Conservation (phyloP, 2,113 vertebrate species). For the Carassius gibelio region DNA sequence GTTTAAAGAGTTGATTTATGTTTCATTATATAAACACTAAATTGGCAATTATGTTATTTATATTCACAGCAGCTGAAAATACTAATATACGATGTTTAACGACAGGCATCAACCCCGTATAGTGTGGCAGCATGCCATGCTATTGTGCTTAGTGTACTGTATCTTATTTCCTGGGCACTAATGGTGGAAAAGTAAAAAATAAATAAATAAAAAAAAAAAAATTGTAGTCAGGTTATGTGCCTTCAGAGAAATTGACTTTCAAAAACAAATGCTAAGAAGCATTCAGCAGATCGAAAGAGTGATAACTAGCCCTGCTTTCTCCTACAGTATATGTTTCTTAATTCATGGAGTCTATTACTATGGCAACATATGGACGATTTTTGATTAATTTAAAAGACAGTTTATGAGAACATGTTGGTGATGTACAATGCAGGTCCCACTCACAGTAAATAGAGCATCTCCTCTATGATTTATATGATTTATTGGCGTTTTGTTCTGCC, state of each 20-base stretch:
- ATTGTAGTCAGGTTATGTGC: neutral
- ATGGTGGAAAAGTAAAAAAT: neutral
- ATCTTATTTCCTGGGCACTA: neutral
- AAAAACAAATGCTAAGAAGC: neutral
- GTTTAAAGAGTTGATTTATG: neutral
- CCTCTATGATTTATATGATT: constrained; percentile 58
- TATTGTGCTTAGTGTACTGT: neutral
- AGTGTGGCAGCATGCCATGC: neutral
- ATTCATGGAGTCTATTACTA: constrained; percentile 3
- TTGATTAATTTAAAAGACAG: constrained; percentile 1
- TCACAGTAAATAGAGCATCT: neutral
- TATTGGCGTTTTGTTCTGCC: constrained; percentile 73
- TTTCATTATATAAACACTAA: neutral
- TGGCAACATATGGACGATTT: neutral
- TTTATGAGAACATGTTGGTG: neutral
- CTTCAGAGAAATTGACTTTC: neutral
- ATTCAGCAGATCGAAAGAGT: neutral
- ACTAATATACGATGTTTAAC: neutral
- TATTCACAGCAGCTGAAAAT: neutral
- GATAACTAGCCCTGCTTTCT: neutral
- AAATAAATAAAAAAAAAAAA: neutral
- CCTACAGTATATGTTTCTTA: neutral
- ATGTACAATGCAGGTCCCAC: neutral
- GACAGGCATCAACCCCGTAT: neutral
- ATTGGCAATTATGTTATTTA: neutral